Evolutionary conservation across 2,797 vertebrate species (phyloP), one percentile per base, ranked within the genome.

Genomic region (Eulemur coronatus): DNA sequence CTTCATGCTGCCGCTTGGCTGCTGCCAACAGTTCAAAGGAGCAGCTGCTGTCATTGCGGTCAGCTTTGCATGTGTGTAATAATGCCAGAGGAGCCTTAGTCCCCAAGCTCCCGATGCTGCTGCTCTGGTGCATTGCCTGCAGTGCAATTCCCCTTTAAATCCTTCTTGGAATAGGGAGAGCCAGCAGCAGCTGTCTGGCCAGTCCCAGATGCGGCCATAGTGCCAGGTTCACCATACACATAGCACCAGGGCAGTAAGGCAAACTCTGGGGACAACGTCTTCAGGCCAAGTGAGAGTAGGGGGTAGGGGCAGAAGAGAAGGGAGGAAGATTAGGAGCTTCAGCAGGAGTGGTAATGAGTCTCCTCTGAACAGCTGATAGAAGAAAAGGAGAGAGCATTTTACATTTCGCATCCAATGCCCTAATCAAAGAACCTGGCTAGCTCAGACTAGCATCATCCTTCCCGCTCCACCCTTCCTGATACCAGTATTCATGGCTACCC

Each of bases 351-450:
- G 97, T 95, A 98, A 97, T 98, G 98, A 93, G 97, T 97, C 97
- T 98, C 98, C 98, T 98, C 97, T 98, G 98, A 94, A 97, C 57
- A 96, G 98, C 98, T 99, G 98, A 98, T 93, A 98, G 98, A 97
- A 98, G 98, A 98, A 98, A 99, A 98, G 98, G 98, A 98, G 96
- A 98, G 95, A 98, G 97, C 84, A 96, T 95, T 98, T 98, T 98
- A 98, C 97, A 97, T 94, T 97, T 96, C 73, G 94, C 78, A 97
- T 97, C 91, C 95, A 97, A 88, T 41, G 69, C 70, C 85, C 94
- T 90, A 84, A 95, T 95, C 87, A 90, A 96, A 97, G 90, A 97
- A 84, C 88, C 92, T 94, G 91, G 87, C 94, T 97, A 97, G 75
- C 79, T 96, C 86, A 38, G 63, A 82, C 76, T 96, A 69, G 59